Base-by-base conservation (phyloP, 2,888 invertebrate species). In the Ophioninae sp. region DNA sequence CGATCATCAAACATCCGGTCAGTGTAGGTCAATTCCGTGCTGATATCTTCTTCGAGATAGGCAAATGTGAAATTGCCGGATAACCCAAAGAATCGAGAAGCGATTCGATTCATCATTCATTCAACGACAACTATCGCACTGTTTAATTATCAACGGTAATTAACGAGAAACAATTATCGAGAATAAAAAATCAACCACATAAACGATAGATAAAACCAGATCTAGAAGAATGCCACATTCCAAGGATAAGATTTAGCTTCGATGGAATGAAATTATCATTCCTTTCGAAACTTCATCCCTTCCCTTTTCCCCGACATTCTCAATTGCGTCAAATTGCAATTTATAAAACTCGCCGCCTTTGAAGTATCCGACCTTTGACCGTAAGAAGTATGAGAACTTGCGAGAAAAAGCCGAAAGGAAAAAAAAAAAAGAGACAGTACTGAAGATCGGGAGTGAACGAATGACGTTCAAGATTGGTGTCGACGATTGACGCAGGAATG, bases 1-100 rank as follows among this genome's bases (percentile, higher is more conserved):
- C 21, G 39, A 78, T 69, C 62, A 37, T 30, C 50, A 62, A 13
- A 21, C 62, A 56, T 78, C 70, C 62, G 78, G 78, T 64, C 70
- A n/a, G 20, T 13, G 64, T 10, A 17, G 62, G 56, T 70, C 39
- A 59, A 78, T 78, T 64, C 70, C 74, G 30, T 50, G 44, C 7
- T 7, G 65, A 21, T 41, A 41, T 6, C 23, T n/a, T 64, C 69
- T 10, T 13, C 62, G 20, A 62, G 17, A 62, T 62, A 21, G 21
- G 62, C 30, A 30, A 37, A 30, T 13, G 30, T 21, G 30, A 13
- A 62, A 62, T 30, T 30, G 30, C 21, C 62, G 62, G 30, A 62
- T 30, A 13, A 30, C 23, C 20, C 20, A 20, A 30, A 13, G 13
- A 30, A 17, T 8, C 30, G 62, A 20, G 20, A 21, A 8, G 21